phyloP scores from a whole-genome alignment of 2,888 invertebrate genomes.

The Coelinius sp. region DNA sequence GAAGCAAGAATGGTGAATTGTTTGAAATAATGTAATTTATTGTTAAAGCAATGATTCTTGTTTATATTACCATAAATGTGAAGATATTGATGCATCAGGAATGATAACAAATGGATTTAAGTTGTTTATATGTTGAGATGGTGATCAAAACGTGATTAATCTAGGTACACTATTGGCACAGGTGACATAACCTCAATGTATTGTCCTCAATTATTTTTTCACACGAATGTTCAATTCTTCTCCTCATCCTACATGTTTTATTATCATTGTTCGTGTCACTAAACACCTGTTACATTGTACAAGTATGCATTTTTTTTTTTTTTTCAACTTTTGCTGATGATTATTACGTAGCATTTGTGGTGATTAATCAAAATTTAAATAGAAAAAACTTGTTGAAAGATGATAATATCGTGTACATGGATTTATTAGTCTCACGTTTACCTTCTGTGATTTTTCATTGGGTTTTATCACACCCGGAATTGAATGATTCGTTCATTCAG shows the following conservation, averaged over 20 bases:
- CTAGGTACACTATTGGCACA: not conserved
- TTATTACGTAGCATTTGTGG: conserved; percentile 53
- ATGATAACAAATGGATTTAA: not conserved
- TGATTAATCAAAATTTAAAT: conserved; percentile 53
- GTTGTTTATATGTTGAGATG: not conserved
- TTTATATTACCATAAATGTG: not conserved
- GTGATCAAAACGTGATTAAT: not conserved
- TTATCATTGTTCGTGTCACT: conserved; percentile 38
- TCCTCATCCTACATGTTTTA: not conserved
- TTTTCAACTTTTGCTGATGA: conserved; percentile 50
- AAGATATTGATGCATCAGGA: not conserved
- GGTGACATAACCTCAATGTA: not conserved
- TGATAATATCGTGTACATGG: conserved; percentile 26
- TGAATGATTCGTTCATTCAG: conserved; percentile 9
- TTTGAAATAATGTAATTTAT: not conserved
- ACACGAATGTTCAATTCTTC: conserved; percentile 16
- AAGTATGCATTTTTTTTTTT: conserved; percentile 28
- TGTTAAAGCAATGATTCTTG: not conserved
- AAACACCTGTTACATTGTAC: conserved; percentile 45
- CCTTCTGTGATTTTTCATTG: not conserved
- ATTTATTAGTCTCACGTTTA: conserved; percentile 10
- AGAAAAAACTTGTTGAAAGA: conserved; percentile 31
- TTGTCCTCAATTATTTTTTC: conserved; percentile 11
- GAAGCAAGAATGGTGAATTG: not conserved
- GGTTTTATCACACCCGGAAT: conserved; percentile 17